Percentiles rank a stretch among this genome's conserved stretches.
These are phyloP conservation scores for Monoplex corrugatus DNA, from an alignment of 2,888 invertebrate genomes.

Conservation along the genomic window DNA sequence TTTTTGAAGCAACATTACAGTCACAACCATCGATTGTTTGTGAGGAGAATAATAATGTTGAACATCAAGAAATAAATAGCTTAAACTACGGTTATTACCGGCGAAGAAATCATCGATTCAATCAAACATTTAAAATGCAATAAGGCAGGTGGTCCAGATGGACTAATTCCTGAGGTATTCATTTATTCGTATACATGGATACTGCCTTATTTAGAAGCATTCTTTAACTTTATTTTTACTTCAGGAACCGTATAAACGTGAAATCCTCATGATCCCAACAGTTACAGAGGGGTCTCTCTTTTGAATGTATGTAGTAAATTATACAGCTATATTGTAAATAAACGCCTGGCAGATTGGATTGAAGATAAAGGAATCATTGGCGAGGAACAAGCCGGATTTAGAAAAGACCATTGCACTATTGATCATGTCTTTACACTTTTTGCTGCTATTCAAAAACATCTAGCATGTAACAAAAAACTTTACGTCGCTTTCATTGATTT, in stretches of 20 bases:
- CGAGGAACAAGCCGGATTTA: conserved; percentile 24
- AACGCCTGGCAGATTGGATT: not conserved
- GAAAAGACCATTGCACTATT: conserved; percentile 10
- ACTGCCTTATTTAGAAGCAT: not conserved
- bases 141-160: conserved; percentile 15
- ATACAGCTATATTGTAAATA: not conserved
- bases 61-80: too few species aligned
- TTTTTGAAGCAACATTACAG: not conserved
- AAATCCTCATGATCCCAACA: not conserved
- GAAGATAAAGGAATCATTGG: not conserved
- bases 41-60: too few species aligned
- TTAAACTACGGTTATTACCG: too few species aligned
- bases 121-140: too few species aligned
- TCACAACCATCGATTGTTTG: not conserved
- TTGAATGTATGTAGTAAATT: not conserved
- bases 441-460: conserved; percentile 3
- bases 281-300: not conserved
- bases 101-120: too few species aligned
- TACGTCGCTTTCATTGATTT: conserved; percentile 6
- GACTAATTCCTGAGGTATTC: not conserved
- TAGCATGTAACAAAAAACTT: not conserved
- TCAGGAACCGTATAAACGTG: not conserved
- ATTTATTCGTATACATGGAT: not conserved
- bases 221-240: not conserved
- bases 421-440: conserved; percentile 15